Evolutionary conservation across 2,113 vertebrate genomes (phyloP), one percentile per base, ranked within the genome.

Genomic region (Larimichthys crocea): DNA sequence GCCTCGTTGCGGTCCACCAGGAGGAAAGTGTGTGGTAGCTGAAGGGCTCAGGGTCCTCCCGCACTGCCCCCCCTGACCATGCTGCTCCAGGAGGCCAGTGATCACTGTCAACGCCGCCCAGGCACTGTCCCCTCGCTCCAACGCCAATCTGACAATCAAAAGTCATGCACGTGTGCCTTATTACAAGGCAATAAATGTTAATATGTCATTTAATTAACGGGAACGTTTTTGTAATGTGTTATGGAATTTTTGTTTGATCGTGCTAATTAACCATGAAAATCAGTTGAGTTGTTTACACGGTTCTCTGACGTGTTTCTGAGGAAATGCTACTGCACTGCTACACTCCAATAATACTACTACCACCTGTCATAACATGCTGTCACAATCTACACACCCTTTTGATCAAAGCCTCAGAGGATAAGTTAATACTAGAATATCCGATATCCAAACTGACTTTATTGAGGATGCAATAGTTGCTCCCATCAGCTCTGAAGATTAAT

Each of bases 1-100:
- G n/a, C n/a, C n/a, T n/a, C n/a, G n/a, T n/a, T n/a, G n/a, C n/a
- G n/a, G n/a, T n/a, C n/a, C n/a, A n/a, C n/a, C n/a, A n/a, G n/a
- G n/a, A n/a, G n/a, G n/a, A n/a, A n/a, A n/a, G n/a, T n/a, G n/a
- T n/a, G n/a, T n/a, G n/a, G n/a, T n/a, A n/a, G n/a, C n/a, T n/a
- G n/a, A n/a, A n/a, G n/a, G n/a, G n/a, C n/a, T n/a, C n/a, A n/a
- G n/a, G n/a, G n/a, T n/a, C n/a, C n/a, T n/a, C n/a, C n/a, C n/a
- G n/a, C n/a, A n/a, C n/a, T n/a, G n/a, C n/a, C n/a, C n/a, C n/a
- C 98, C 98, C 69, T 99, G 98, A 1, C 97, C 97, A 0, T 98
- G 90, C 57, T 76, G 91, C 84, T 97, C 95, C 92, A 99, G 93
- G 63, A 99, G 92, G 0, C 57, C 89, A 0, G 95, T 92, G 73